phyloP scores from a whole-genome alignment of 2,797 vertebrate species.

The Clarias fuscus region DNA sequence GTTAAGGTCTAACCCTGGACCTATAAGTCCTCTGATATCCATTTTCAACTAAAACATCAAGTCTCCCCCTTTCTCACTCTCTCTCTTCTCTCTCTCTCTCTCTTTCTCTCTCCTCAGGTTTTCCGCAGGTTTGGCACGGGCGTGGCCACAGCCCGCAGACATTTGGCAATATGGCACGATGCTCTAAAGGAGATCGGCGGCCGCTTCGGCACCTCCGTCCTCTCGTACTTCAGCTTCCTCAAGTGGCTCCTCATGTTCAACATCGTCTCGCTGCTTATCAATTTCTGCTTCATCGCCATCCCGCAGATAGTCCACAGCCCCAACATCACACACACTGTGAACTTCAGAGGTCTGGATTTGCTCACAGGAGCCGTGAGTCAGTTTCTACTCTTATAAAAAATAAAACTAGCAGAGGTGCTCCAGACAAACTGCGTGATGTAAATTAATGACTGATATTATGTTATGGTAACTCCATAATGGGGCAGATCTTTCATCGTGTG shows the following conservation, averaged over 20 bases:
- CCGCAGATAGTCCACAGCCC: conserved; percentile 78
- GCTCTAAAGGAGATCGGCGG: conserved; percentile 88
- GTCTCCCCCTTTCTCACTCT: neutral
- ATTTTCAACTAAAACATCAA: too few species aligned
- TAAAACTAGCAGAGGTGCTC: neutral
- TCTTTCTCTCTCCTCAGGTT: conserved; percentile 65
- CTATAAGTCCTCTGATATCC: neutral
- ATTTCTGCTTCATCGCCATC: conserved; percentile 90
- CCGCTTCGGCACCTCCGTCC: conserved; percentile 89
- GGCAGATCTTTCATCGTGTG: neutral
- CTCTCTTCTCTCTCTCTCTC: too few species aligned
- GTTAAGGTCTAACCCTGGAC: neutral
- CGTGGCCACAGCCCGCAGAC: conserved; percentile 66
- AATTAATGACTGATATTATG: too few species aligned
- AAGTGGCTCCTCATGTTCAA: conserved; percentile 93
- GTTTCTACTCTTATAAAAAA: neutral
- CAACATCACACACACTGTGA: conserved; percentile 61
- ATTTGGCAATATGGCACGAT: conserved; percentile 78
- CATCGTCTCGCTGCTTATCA: conserved; percentile 88
- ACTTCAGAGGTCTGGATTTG: conserved; percentile 87
- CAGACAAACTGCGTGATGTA: too few species aligned
- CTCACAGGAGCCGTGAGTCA: conserved; percentile 88
- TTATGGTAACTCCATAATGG: too few species aligned
- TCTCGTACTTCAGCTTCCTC: conserved; percentile 91
- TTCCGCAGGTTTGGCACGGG: conserved; percentile 71